phyloP scores from a whole-genome alignment of 2,113 vertebrate genomes.

The Platanista minor region DNA sequence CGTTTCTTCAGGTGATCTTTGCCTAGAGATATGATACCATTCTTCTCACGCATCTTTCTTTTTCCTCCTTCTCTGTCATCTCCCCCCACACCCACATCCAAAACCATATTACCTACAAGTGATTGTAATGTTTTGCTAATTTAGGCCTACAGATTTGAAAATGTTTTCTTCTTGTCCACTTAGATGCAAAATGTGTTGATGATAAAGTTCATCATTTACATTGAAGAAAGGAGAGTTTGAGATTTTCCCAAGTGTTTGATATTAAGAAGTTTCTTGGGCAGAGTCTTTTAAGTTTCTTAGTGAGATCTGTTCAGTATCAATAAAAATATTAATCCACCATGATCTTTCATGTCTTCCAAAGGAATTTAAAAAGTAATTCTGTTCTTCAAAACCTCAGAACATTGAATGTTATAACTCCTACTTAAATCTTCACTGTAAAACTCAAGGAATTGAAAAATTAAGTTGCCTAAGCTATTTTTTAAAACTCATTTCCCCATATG shows the following conservation, averaged over 20 bases:
- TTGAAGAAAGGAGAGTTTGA: constrained; percentile 25
- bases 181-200: neutral
- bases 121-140: neutral
- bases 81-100: neutral
- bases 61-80: neutral
- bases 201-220: neutral
- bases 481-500: constrained; percentile 20
- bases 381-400: constrained; percentile 45
- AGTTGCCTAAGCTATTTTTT: constrained; percentile 45
- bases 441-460: constrained; percentile 57
- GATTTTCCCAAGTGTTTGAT: neutral
- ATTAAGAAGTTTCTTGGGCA: neutral
- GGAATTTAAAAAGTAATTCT: constrained; percentile 62
- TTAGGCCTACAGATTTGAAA: neutral
- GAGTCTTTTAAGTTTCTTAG: constrained; percentile 26
- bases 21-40: neutral
- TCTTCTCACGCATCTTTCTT: neutral
- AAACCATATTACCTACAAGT: neutral
- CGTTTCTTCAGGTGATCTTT: neutral
- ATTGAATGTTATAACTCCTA: constrained; percentile 42
- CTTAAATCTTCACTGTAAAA: constrained; percentile 52
- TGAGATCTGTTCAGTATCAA: constrained; percentile 34
- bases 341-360: constrained; percentile 49
- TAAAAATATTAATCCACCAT: constrained; percentile 56
- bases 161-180: neutral